Base-by-base conservation (phyloP, 2,113 vertebrate genomes). In the Pleuronectes platessa region DNA sequence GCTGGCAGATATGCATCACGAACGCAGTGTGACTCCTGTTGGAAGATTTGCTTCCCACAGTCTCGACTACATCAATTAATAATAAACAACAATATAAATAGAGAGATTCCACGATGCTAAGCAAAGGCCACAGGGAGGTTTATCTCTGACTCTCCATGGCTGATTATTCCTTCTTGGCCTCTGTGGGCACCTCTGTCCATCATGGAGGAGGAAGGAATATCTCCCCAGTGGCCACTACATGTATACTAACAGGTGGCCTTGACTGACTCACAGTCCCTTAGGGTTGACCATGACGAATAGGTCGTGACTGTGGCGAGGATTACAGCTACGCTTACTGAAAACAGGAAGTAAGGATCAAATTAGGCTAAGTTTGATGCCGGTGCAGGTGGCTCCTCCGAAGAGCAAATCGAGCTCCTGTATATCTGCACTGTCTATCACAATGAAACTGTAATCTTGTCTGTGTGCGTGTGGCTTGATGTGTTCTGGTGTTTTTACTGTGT, bases 171-270 rank as follows among this genome's bases (percentile, higher is more conserved):
- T 64, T 18, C 53, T 27, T 60, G 24, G 74, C 68, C 76, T 85
- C 74, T 59, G 59, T 66, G 35, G 65, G 26, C 56, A 80, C 74
- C 51, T 69, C 54, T 76, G 12, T 60, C 65, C 64, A 85, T 68
- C 60, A 61, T n/a, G 59, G 37, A 61, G 26, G 62, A 62, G 79
- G 71, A 67, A 79, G 74, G 54, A 89, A 89, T 71, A 59, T 78
- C 69, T 81, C 71, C 77, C 68, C 63, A 77, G 78, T 79, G 78
- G 82, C 63, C 70, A 76, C 56, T 49, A 3, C 26, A 27, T 27
- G 26, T 27, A 68, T 7, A 68, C 79, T 78, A 88, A 83, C 87
- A 87, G 83, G 84, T 83, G 84, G 82, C 88, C 82, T 76, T 79
- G 71, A 86, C 76, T 87, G 80, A 85, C 79, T 82, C 82, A 82